Conservation (phyloP, 2,113 vertebrate genomes). For the Pristiophorus japonicus region DNA sequence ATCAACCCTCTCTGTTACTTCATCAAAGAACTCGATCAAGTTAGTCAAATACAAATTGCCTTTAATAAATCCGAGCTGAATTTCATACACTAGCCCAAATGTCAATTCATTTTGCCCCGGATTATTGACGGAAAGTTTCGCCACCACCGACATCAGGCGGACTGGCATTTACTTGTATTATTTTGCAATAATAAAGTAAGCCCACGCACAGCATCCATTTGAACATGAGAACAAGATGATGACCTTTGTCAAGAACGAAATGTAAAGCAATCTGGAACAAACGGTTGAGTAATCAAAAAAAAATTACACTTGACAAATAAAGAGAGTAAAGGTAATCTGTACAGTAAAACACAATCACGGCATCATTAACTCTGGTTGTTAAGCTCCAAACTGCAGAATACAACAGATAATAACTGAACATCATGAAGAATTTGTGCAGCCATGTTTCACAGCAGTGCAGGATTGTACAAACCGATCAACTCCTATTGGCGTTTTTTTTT, state of each 20-base stretch:
- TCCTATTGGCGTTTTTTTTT: neutral
- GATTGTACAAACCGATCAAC: neutral
- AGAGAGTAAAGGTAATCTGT: neutral
- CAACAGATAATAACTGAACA: neutral
- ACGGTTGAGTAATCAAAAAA: constrained; percentile 6
- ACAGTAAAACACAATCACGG: neutral
- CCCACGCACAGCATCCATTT: neutral
- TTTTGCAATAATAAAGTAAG: neutral
- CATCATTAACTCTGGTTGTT: constrained; percentile 10
- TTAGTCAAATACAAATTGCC: neutral
- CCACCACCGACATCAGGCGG: no score
- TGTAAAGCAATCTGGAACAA: no score
- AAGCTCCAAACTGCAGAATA: neutral
- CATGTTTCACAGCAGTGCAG: constrained; percentile 5
- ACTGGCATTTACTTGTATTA: neutral
- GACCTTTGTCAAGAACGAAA: neutral
- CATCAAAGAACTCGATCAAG: neutral
- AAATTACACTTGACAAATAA: neutral
- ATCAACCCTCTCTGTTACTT: neutral
- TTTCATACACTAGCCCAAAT: neutral
- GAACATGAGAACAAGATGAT: neutral
- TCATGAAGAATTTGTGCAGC: neutral
- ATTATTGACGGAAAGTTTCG: neutral
- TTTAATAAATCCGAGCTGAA: neutral
- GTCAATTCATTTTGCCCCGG: neutral